These are phyloP conservation scores for Phalacrocorax pelagicus DNA, from an alignment of 2,113 vertebrate species.

Conservation along the genomic window DNA sequence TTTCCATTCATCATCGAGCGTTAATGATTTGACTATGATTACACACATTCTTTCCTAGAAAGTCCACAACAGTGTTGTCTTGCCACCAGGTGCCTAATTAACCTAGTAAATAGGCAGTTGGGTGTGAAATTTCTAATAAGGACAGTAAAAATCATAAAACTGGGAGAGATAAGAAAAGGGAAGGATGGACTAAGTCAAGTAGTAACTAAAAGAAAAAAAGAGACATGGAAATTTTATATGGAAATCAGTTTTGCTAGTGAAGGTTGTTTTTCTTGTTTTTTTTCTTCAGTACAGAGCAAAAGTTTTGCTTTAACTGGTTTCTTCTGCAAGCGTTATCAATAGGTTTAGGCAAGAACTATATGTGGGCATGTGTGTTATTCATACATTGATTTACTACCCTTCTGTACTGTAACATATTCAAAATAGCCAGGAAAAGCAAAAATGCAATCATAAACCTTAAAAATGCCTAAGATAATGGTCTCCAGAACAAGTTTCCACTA, in stretches of 20 bases:
- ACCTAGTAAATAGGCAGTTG: neutral
- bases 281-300: neutral
- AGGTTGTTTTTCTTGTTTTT: neutral
- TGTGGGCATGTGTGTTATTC: neutral
- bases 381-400: neutral
- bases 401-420: neutral
- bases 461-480: neutral
- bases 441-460: neutral
- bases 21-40: neutral
- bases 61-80: neutral
- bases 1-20: rapidly evolving
- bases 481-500: neutral
- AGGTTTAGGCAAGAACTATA: neutral
- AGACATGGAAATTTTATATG: neutral
- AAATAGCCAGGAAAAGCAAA: neutral
- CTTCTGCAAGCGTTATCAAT: neutral
- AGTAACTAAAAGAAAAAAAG: neutral
- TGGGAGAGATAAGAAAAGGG: neutral
- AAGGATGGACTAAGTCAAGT: neutral
- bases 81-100: neutral
- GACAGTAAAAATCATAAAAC: neutral
- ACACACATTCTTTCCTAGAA: neutral
- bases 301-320: neutral
- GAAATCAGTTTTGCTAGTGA: neutral
- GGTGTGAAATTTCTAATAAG: neutral